phyloP scores from a whole-genome alignment of 2,113 vertebrate species.

The Protobothrops mucrosquamatus region DNA sequence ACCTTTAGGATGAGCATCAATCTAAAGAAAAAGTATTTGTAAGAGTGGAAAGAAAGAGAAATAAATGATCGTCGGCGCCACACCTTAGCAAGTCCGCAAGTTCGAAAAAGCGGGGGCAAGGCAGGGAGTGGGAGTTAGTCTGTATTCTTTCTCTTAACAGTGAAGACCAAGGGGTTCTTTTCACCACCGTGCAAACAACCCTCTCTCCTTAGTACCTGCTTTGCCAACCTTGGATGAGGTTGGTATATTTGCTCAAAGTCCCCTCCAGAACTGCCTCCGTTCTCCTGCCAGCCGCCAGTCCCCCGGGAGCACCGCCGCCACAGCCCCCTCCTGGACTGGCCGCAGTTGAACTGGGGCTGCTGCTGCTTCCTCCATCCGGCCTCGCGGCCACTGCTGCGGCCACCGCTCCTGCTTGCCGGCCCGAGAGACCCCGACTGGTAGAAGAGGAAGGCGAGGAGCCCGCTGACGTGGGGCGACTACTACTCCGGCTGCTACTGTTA shows the following conservation, averaged over 20 bases:
- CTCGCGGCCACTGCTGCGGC: slow-evolving; percentile 47
- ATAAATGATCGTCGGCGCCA: background rate
- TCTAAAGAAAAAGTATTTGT: background rate
- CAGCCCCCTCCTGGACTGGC: slow-evolving; percentile 71
- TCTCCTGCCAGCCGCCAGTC: slow-evolving; percentile 65
- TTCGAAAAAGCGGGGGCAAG: background rate
- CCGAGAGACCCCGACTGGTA: slow-evolving; percentile 60
- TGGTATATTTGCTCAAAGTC: slow-evolving; percentile 95
- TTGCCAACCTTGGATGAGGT: slow-evolving; percentile 97
- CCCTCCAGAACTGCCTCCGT: slow-evolving; percentile 79
- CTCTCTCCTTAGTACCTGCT: slow-evolving; percentile 77
- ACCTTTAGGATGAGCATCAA: no score
- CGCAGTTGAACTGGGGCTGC: slow-evolving; percentile 75
- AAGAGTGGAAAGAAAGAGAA: background rate
- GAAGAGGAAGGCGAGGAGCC: slow-evolving; percentile 62
- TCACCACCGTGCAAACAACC: background rate
- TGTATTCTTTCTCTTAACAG: background rate
- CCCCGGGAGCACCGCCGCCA: slow-evolving; percentile 59
- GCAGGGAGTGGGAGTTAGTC: background rate
- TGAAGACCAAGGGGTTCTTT: background rate
- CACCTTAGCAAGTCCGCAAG: slow-evolving; percentile 33
- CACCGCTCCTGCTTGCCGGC: slow-evolving; percentile 56
- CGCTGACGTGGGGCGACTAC: slow-evolving; percentile 71
- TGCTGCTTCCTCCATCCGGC: slow-evolving; percentile 66
- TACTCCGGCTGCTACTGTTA: slow-evolving; percentile 68